phyloP scores from a whole-genome alignment of 2,888 invertebrate species.

The Lymantria monacha region DNA sequence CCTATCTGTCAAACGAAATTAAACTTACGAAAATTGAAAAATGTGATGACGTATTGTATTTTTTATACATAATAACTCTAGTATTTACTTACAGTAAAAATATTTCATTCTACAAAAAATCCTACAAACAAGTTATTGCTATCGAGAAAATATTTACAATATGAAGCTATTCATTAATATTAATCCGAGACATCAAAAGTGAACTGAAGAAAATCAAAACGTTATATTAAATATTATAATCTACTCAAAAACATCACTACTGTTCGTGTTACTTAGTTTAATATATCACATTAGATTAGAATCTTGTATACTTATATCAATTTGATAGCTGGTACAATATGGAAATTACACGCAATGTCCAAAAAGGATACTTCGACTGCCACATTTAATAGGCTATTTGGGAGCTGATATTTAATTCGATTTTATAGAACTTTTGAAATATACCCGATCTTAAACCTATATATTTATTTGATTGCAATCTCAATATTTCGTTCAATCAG shows the following conservation, averaged over 20 bases:
- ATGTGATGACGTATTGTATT: constrained; percentile 18
- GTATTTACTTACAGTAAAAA: constrained; percentile 36
- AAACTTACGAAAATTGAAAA: constrained; percentile 13
- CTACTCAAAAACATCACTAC: constrained; percentile 51
- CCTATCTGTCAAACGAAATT: constrained; percentile 10
- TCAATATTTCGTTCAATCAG: constrained; percentile 50
- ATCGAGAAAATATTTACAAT: constrained; percentile 60
- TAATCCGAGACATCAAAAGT: constrained; percentile 61
- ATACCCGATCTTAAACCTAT: too few species aligned
- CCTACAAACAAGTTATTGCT: constrained; percentile 67
- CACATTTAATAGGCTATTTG: neutral
- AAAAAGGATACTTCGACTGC: constrained; percentile 4
- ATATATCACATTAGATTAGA: constrained; percentile 79
- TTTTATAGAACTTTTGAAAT: neutral
- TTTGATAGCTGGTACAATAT: constrained; percentile 32
- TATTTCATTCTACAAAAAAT: constrained; percentile 41
- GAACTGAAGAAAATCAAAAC: constrained; percentile 51
- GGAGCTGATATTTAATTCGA: too few species aligned
- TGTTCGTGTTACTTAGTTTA: constrained; percentile 55
- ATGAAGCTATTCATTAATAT: constrained; percentile 40
- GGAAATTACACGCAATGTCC: constrained; percentile 9
- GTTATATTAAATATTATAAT: constrained; percentile 32
- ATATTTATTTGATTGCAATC: neutral
- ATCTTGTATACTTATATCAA: constrained; percentile 64
- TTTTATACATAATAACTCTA: constrained; percentile 26